phyloP scores from a whole-genome alignment of 2,888 invertebrate genomes.

The Drosophila meridionalis region DNA sequence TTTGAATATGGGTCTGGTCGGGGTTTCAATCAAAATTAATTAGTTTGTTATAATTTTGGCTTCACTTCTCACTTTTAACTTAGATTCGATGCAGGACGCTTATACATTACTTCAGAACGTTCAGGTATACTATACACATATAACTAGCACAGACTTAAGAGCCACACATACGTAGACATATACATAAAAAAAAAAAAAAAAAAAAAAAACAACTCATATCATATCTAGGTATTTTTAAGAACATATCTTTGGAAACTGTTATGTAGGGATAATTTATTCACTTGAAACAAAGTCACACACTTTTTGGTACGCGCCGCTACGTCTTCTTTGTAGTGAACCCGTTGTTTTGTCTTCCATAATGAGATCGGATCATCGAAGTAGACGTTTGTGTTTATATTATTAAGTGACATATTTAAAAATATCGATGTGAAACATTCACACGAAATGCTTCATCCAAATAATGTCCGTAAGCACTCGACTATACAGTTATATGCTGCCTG shows the following conservation, averaged over 20 bases:
- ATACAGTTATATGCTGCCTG: conserved; percentile 22
- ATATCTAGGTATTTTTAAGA: not conserved
- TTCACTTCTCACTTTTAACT: not conserved
- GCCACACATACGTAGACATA: not conserved
- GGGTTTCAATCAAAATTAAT: too few species aligned
- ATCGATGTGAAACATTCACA: not conserved
- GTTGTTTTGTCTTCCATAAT: conserved; percentile 78
- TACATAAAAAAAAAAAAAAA: not conserved
- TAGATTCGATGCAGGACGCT: not conserved
- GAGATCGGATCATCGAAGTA: conserved; percentile 68
- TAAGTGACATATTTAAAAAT: conserved; percentile 69
- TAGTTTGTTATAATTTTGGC: not conserved
- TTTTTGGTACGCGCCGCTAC: conserved; percentile 53
- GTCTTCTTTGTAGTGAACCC: conserved; percentile 77
- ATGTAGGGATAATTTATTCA: not conserved
- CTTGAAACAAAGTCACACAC: conserved; percentile 44
- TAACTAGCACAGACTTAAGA: not conserved
- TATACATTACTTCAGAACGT: not conserved
- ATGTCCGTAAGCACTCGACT: conserved; percentile 17
- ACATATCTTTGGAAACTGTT: not conserved
- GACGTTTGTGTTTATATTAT: conserved; percentile 60
- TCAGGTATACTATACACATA: not conserved
- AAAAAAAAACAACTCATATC: not conserved
- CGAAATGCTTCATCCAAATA: not conserved
- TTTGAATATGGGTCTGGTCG: too few species aligned